These are phyloP conservation scores for Lordiphosa clarofinis DNA, from an alignment of 1,140 invertebrate genomes.

Conservation along the genomic window DNA sequence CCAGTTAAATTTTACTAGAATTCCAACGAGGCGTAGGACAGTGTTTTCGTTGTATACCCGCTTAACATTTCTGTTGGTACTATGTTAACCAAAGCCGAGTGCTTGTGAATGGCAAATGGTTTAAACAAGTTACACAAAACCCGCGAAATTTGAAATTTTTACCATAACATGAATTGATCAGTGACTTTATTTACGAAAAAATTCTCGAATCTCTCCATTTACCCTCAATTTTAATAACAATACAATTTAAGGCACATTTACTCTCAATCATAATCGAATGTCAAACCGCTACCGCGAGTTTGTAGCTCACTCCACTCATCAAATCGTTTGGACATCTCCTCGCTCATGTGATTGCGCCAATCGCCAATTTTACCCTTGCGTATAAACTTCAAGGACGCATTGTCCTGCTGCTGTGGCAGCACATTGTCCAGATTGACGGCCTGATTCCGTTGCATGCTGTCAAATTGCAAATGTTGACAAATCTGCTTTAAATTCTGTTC, in stretches of 20 bases:
- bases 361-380: constrained; percentile 91
- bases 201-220: no score
- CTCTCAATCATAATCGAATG: constrained; percentile 81
- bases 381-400: constrained; percentile 84
- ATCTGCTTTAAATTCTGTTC: constrained; percentile 85
- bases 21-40: no score
- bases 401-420: constrained; percentile 58
- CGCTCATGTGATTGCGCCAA: constrained; percentile 90
- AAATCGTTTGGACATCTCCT: constrained; percentile 85
- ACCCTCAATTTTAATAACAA: neutral
- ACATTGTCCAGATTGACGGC: constrained; percentile 86
- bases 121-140: no score
- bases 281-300: constrained; percentile 83
- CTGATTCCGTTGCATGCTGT: constrained; percentile 90
- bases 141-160: no score
- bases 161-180: no score
- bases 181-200: no score
- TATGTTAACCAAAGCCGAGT: no score
- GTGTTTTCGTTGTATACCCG: no score
- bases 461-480: constrained; percentile 88
- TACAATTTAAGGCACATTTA: no score
- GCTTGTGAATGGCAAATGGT: no score
- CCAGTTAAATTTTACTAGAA: no score
- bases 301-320: constrained; percentile 88
- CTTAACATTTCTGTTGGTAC: no score